Percentiles rank a stretch among this genome's conserved stretches.
These are phyloP conservation scores for Cinclus mexicanus DNA, from an alignment of 2,113 vertebrate species.

Conservation along the genomic window DNA sequence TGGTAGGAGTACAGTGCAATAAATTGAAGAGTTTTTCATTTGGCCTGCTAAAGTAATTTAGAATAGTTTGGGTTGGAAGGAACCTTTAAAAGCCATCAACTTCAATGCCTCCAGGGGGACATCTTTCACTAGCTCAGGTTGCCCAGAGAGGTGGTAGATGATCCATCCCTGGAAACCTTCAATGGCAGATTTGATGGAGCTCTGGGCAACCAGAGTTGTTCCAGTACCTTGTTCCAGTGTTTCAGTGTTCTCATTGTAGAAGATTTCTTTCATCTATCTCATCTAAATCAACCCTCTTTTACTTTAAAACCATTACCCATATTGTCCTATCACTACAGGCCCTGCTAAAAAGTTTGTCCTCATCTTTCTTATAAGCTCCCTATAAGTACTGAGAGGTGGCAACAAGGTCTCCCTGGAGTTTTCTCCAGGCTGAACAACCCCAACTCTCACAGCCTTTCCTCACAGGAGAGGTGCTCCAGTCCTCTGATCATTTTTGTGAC, in stretches of 20 bases:
- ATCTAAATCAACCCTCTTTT: not conserved
- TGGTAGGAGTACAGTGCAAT: not conserved
- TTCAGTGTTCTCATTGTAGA: not conserved
- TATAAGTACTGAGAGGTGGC: not conserved
- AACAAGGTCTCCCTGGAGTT: not conserved
- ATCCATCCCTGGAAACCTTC: not conserved
- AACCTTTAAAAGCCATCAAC: not conserved
- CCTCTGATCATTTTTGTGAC: not conserved
- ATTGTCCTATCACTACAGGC: fast-evolving
- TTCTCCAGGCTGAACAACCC: not conserved
- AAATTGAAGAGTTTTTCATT: not conserved
- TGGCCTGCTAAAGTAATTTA: not conserved
- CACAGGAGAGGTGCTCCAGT: not conserved
- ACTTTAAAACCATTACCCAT: not conserved
- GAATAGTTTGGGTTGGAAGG: not conserved
- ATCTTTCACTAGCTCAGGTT: not conserved
- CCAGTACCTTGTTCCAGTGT: not conserved
- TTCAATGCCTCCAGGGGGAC: not conserved
- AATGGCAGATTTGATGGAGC: not conserved
- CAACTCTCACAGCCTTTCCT: not conserved
- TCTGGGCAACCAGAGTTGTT: not conserved
- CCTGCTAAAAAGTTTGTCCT: not conserved
- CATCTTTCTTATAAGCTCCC: not conserved
- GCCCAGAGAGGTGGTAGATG: not conserved
- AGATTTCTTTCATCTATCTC: not conserved